A percentile compares a stretch with the other conserved stretches of the same genome.
phyloP scores from a whole-genome alignment of 2,113 vertebrate species.

The Progne subis region DNA sequence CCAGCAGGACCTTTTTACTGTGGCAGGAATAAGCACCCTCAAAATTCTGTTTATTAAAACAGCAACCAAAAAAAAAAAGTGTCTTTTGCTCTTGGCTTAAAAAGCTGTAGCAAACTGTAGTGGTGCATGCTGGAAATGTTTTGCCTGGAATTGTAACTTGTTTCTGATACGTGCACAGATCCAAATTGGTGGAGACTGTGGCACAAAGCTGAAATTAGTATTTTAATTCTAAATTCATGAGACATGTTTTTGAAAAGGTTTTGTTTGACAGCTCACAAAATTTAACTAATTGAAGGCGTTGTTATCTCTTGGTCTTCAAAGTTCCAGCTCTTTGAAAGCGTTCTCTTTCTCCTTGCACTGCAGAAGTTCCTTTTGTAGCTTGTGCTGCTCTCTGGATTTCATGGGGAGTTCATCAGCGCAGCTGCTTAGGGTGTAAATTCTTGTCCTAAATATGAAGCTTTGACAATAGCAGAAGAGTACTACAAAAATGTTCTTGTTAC shows the following conservation, averaged over 20 bases:
- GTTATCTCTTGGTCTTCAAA: background rate
- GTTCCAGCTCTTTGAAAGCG: background rate
- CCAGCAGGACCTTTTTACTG: background rate
- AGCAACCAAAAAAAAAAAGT: background rate
- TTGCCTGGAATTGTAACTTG: background rate
- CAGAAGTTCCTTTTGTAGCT: background rate
- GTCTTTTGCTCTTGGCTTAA: background rate
- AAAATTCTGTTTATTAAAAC: background rate
- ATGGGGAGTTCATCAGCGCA: background rate
- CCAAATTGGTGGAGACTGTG: background rate
- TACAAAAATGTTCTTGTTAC: background rate
- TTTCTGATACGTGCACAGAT: background rate
- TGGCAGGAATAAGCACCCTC: background rate
- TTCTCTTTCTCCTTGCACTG: background rate
- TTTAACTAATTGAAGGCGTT: background rate
- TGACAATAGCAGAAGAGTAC: background rate
- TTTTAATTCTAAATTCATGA: background rate
- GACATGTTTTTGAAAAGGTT: background rate
- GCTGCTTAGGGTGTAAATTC: background rate
- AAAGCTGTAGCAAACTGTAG: background rate
- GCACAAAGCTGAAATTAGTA: background rate
- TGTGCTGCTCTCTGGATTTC: accelerated
- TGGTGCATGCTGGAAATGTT: background rate
- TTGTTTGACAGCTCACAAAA: background rate
- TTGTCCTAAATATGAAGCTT: background rate